Base-by-base conservation (phyloP, 2,113 vertebrate genomes). In the Paratilapia polleni region DNA sequence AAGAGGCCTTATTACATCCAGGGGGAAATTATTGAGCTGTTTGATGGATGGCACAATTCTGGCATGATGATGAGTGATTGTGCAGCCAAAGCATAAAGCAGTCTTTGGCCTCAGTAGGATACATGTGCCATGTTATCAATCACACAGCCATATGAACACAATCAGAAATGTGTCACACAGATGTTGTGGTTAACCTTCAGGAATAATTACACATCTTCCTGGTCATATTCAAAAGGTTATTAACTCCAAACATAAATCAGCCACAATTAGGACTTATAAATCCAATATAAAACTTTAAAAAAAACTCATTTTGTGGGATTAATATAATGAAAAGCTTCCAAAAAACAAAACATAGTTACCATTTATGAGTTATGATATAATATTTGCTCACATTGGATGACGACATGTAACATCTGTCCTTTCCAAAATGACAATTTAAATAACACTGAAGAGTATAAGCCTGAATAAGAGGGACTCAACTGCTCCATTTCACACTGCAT, bases 1-100 rank as follows among this genome's bases (percentile, higher is more conserved):
- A 89, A 88, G 60, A 80, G 77, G 83, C 60, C 75, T 88, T 78
- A 87, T 94, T 91, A 89, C 84, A 88, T 94, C 90, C 81, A 85
- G 82, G 36, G 94, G 91, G 90, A 94, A 94, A 93, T 94, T 82
- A 93, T 86, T 24, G 63, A 63, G 86, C 85, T 75, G 52, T 89
- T 75, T 94, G 94, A 95, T 94, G 92, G 93, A 95, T 93, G 85
- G 74, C 70, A 47, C 78, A 84, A 90, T 85, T 47, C 83, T 73
- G 36, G 75, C 57, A 41, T 88, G 78, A 70, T 74, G 66, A 74
- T 92, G 89, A 94, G 85, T 94, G 88, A 93, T 93, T 88, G 88
- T 82, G 63, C 77, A 92, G 83, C 84, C 56, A 47, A 56, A 81
- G 77, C 86, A 90, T 87, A 89, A 89, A 90, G 83, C 73, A 63